Conservation (phyloP, 2,797 vertebrate species). For the Sus cebifrons region DNA sequence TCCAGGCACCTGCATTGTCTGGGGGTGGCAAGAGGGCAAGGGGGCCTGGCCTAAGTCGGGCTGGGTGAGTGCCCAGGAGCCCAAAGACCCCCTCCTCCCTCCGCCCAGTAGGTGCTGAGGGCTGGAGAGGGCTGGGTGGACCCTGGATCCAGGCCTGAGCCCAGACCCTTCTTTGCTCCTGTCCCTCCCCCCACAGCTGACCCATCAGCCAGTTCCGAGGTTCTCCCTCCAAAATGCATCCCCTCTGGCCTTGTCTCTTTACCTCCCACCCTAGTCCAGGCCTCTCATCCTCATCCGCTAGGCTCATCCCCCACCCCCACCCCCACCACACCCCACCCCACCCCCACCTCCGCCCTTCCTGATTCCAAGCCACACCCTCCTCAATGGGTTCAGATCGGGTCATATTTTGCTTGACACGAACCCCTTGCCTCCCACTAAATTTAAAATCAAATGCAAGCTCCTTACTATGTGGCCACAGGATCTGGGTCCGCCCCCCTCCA, state of each 20-base stretch:
- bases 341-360: background rate
- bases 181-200: background rate
- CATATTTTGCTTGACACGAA: background rate
- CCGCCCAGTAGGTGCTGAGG: background rate
- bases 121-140: background rate
- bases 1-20: background rate
- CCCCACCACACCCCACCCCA: no score
- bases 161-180: background rate
- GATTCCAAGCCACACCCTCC: no score
- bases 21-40: background rate
- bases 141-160: background rate
- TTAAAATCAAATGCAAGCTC: background rate
- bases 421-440: background rate
- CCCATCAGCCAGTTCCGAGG: background rate
- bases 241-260: background rate
- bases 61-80: background rate
- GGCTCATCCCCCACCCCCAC: no score
- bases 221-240: background rate
- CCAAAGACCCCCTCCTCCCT: background rate
- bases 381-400: accelerated
- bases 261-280: background rate
- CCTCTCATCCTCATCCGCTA: background rate
- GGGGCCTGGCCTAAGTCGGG: background rate
- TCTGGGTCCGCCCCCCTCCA: accelerated
- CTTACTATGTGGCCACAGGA: background rate